Evolutionary conservation across 2,888 invertebrate genomes (phyloP).

Genomic region (Lissonota sp.): DNA sequence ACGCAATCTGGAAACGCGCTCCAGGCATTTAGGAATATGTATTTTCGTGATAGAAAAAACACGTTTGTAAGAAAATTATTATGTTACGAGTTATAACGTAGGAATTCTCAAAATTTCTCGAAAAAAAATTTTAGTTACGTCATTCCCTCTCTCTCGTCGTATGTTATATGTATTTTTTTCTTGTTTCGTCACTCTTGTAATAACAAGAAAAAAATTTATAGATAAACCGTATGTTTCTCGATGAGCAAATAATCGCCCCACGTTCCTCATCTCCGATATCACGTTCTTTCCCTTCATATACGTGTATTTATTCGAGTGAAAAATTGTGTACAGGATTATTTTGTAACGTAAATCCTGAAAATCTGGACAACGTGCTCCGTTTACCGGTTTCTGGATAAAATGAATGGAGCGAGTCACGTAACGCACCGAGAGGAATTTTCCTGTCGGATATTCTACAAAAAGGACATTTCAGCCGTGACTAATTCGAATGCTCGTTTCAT

Average conservation of each 20-base stretch:
- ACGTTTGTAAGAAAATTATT: conserved; percentile 50
- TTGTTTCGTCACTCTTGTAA: background rate
- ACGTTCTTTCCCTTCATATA: too few species aligned
- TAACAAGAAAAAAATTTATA: background rate
- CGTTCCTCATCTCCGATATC: background rate
- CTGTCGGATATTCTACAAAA: too few species aligned
- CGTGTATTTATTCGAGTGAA: background rate
- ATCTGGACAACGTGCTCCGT: conserved; percentile 63
- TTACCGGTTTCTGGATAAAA: conserved; percentile 70
- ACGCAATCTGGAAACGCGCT: conserved; percentile 24
- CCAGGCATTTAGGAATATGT: conserved; percentile 13
- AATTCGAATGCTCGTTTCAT: too few species aligned
- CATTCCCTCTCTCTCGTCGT: conserved; percentile 38
- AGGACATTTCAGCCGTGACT: too few species aligned
- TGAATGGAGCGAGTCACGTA: conserved; percentile 59
- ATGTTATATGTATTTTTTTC: background rate
- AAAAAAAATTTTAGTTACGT: conserved; percentile 27
- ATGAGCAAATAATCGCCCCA: conserved; percentile 54
- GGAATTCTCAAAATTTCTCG: conserved; percentile 26
- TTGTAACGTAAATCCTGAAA: conserved; percentile 32
- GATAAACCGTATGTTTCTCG: conserved; percentile 22
- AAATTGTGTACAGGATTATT: conserved; percentile 24
- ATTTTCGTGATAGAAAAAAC: conserved; percentile 30
- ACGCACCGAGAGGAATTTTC: too few species aligned
- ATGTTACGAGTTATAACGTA: conserved; percentile 23